Evolutionary conservation across 2,113 vertebrate genomes (phyloP), one percentile per base, ranked within the genome.

Genomic region (Etheostoma spectabile): DNA sequence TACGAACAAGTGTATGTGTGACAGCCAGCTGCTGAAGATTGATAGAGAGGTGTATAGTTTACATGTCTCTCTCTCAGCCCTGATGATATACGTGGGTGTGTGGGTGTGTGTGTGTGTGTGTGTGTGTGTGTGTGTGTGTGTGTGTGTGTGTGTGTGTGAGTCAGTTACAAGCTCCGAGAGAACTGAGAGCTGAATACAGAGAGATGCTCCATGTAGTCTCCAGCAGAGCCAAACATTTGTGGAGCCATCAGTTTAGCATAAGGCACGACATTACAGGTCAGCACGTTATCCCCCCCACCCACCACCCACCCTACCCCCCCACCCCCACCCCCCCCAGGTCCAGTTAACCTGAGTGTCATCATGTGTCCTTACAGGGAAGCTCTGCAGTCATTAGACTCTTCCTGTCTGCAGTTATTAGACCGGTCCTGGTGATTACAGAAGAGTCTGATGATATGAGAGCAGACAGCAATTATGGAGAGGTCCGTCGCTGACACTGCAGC

Each of bases 1-100:
- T 55, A 60, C 46, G 1, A 21, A 49, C 12, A 35, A 4, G 51
- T 11, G 2, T 60, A 7, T 24, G 66, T 24, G 55, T 79, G 85
- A 85, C 87, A 89, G 81, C 66, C 86, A 53, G 82, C 77, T 80
- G 80, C 83, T 73, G 45, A 0, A 81, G 24, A 77, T 49, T 11
- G 87, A 87, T 76, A 85, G 87, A 84, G 74, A 83, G 74, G 85
- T 84, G 18, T 80, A 71, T 6, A 35, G 57, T 86, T 75, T 78
- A 52, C 51, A 51, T 35, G 65, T 79, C 72, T 49, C 55, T 65
- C 42, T 84, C 35, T 75, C 33, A 38, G 53, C 67, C 83, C 67
- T 24, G 46, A 80, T 81, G 75, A 15, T 56, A 2, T 51, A 30
- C 49, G n/a, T n/a, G n/a, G n/a, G n/a, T n/a, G 57, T 64, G 52